These are phyloP conservation scores for Grapholita molesta DNA, from an alignment of 1,140 invertebrate genomes.

Conservation along the genomic window DNA sequence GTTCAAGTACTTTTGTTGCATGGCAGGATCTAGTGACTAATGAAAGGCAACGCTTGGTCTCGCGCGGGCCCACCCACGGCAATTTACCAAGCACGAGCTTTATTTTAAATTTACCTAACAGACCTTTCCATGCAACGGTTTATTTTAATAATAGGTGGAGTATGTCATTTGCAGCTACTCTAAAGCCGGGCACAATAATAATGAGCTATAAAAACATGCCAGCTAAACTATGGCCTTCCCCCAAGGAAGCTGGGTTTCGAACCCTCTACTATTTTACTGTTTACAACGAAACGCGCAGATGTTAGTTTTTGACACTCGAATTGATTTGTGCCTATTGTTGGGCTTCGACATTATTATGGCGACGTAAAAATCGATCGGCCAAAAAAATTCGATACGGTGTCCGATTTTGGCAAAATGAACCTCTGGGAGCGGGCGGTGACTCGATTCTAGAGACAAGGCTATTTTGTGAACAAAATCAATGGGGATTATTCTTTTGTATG, in stretches of 20 bases:
- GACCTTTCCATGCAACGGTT: constrained; percentile 41
- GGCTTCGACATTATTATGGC: constrained; percentile 56
- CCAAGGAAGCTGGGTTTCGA: constrained; percentile 53
- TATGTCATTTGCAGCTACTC: constrained; percentile 69
- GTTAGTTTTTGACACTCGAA: constrained; percentile 77
- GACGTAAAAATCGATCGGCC: constrained; percentile 56
- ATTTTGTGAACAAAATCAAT: constrained; percentile 59
- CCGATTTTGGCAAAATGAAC: constrained; percentile 52
- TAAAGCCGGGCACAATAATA: constrained; percentile 70
- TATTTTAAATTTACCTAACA: constrained; percentile 57
- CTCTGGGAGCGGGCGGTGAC: constrained; percentile 39
- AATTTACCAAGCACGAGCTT: constrained; percentile 42
- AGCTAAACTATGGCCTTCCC: constrained; percentile 45
- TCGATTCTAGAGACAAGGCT: constrained; percentile 46
- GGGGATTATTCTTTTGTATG: constrained; percentile 67
- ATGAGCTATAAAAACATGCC: constrained; percentile 73
- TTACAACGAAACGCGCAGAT: constrained; percentile 73
- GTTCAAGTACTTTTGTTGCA: constrained; percentile 32
- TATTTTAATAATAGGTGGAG: constrained; percentile 69
- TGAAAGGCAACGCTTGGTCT: constrained; percentile 36
- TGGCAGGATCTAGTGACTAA: constrained; percentile 25
- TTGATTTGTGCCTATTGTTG: constrained; percentile 75
- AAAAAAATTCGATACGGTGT: constrained; percentile 52
- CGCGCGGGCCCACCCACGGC: constrained; percentile 34
- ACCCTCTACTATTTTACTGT: constrained; percentile 57